A percentile compares a stretch with the other conserved stretches of the same genome.
Evolutionary conservation across 2,113 vertebrate genomes (phyloP).

Genomic region (Gambusia holbrooki): DNA sequence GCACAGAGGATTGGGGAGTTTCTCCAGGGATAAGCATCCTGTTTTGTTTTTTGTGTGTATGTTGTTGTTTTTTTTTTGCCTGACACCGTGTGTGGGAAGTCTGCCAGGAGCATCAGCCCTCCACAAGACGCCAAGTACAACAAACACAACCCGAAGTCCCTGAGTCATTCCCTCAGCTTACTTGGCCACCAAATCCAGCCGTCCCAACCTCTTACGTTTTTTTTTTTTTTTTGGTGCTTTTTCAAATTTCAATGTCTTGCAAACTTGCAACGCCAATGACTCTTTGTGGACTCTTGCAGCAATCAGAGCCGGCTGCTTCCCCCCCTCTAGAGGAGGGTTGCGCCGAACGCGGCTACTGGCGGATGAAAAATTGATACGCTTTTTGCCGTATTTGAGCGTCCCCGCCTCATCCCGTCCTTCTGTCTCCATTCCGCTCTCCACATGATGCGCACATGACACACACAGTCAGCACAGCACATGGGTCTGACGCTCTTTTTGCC

Average conservation of each 20-base stretch:
- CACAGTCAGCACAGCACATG: constrained; percentile 53
- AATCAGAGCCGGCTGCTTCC: constrained; percentile 42
- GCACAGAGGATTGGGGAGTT: constrained; percentile 69
- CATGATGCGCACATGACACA: constrained; percentile 67
- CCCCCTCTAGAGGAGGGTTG: constrained; percentile 40
- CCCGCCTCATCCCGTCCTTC: constrained; percentile 32
- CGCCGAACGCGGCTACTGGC: constrained; percentile 69
- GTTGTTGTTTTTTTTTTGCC: constrained; percentile 27
- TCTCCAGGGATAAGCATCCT: constrained; percentile 73
- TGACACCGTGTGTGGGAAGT: constrained; percentile 62
- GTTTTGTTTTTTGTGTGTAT: constrained; percentile 1
- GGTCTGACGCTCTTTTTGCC: constrained; percentile 57
- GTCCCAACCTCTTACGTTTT: constrained; percentile 28
- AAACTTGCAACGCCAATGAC: constrained; percentile 43
- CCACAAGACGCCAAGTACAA: constrained; percentile 28
- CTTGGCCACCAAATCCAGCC: constrained; percentile 19
- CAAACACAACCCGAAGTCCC: constrained; percentile 33
- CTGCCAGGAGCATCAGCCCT: constrained; percentile 56
- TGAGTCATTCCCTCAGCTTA: constrained; percentile 37
- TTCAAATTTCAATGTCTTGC: constrained; percentile 38
- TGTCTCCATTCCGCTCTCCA: constrained; percentile 11
- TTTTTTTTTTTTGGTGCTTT: background rate
- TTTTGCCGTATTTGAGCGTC: constrained; percentile 64
- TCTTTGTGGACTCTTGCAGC: constrained; percentile 39
- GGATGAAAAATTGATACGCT: constrained; percentile 70